These are phyloP conservation scores for Chrysogorgia sp. DNA, from an alignment of 92 coral and sea anemone species.

Conservation along the genomic window DNA sequence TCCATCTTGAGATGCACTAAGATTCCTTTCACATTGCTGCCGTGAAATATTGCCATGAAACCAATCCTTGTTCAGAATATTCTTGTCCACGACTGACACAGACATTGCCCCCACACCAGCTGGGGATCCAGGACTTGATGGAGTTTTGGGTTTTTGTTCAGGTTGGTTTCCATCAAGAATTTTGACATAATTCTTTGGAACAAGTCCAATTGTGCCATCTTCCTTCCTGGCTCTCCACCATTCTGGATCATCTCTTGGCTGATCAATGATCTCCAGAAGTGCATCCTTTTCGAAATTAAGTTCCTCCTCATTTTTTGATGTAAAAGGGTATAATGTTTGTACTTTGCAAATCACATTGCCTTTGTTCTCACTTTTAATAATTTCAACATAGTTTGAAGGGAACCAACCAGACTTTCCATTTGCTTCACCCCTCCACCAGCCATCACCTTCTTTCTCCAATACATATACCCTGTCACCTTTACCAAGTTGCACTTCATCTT, in stretches of 20 bases:
- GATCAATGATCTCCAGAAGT: constrained; percentile 77
- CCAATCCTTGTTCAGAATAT: constrained; percentile 72
- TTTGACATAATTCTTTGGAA: constrained; percentile 92
- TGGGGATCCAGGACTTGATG: background rate
- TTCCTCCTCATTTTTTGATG: constrained; percentile 77
- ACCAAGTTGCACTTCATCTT: constrained; percentile 84
- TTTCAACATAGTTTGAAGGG: constrained; percentile 79
- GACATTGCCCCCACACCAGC: constrained; percentile 23
- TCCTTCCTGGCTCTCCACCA: constrained; percentile 94
- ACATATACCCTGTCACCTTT: constrained; percentile 83
- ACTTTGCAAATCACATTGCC: constrained; percentile 71
- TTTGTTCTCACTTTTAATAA: constrained; percentile 59
- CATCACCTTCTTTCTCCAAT: constrained; percentile 91
- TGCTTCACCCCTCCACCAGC: constrained; percentile 95
- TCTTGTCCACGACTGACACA: constrained; percentile 48
- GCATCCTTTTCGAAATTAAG: constrained; percentile 85
- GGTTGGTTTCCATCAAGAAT: constrained; percentile 56
- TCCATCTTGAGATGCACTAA: constrained; percentile 76
- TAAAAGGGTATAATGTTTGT: constrained; percentile 79
- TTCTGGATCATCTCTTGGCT: constrained; percentile 93
- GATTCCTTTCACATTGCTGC: constrained; percentile 72
- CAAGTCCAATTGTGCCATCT: constrained; percentile 85
- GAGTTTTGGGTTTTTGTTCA: constrained; percentile 35
- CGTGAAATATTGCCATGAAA: constrained; percentile 95
- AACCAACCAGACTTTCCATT: constrained; percentile 84